phyloP scores from a whole-genome alignment of 1,140 invertebrate genomes.

The Drosophila nebulosa region DNA sequence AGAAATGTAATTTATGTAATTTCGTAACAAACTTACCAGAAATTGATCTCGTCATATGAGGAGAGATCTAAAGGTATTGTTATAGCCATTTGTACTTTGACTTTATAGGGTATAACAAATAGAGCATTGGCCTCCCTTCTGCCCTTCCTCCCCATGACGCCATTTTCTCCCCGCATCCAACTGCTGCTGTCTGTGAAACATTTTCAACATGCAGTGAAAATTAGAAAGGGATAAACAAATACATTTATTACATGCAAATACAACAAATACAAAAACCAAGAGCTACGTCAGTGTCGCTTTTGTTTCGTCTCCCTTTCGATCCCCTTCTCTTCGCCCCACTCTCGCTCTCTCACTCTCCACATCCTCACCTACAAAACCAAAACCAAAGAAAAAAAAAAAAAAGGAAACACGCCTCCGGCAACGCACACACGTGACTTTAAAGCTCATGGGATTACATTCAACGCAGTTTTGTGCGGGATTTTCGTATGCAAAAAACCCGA shows the following conservation, averaged over 20 bases:
- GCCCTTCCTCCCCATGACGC: not conserved
- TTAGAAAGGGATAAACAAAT: slow-evolving; percentile 76
- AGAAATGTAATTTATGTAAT: too few species aligned
- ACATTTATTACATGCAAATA: slow-evolving; percentile 78
- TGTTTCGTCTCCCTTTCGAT: slow-evolving; percentile 45
- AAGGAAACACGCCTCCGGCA: slow-evolving; percentile 17
- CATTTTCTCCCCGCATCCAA: not conserved
- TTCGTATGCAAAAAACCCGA: slow-evolving; percentile 58
- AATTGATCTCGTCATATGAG: too few species aligned
- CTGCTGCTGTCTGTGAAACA: slow-evolving; percentile 37
- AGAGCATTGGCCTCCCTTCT: not conserved
- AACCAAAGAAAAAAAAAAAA: not conserved
- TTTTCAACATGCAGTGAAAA: slow-evolving; percentile 64
- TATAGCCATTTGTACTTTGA: too few species aligned
- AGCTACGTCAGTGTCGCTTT: slow-evolving; percentile 39
- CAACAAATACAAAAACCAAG: slow-evolving; percentile 48
- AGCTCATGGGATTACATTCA: slow-evolving; percentile 74
- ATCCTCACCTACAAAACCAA: not conserved
- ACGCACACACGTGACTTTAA: slow-evolving; percentile 72
- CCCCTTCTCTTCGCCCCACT: not conserved
- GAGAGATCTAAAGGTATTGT: too few species aligned
- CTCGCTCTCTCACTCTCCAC: not conserved
- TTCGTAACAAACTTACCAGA: too few species aligned
- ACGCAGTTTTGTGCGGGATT: slow-evolving; percentile 68
- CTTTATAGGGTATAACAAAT: slow-evolving; percentile 37